phyloP scores from a whole-genome alignment of 2,797 vertebrate species.

The Halcyon smyrnensis region DNA sequence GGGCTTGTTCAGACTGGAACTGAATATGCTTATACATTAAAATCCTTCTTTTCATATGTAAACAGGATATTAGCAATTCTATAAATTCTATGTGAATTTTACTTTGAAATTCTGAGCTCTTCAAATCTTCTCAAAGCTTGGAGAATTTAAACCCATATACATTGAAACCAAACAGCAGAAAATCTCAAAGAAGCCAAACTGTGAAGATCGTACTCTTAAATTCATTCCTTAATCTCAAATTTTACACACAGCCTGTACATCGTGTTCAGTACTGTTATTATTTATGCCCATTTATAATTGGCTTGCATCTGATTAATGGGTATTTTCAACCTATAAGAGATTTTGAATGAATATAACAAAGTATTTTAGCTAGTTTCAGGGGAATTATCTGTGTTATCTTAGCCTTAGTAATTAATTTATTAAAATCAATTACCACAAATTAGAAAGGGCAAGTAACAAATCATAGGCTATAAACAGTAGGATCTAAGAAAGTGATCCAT shows the following conservation, averaged over 20 bases:
- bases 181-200: background rate
- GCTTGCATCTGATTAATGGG: slow-evolving; percentile 13
- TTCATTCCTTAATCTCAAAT: background rate
- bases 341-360: background rate
- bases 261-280: background rate
- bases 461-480: background rate
- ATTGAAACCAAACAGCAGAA: background rate
- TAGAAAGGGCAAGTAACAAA: background rate
- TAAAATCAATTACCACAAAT: background rate
- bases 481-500: background rate
- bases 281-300: slow-evolving; percentile 1
- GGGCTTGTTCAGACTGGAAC: background rate
- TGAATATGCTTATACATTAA: background rate
- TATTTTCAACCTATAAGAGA: slow-evolving; percentile 19
- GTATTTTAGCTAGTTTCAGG: background rate
- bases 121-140: background rate
- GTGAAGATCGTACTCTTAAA: background rate
- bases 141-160: background rate
- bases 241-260: background rate
- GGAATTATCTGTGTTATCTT: background rate
- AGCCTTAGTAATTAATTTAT: slow-evolving; percentile 3
- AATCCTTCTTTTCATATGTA: background rate
- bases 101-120: slow-evolving; percentile 7
- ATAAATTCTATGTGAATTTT: background rate
- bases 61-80: background rate